Evolutionary conservation across 2,888 invertebrate genomes (phyloP).

Genomic region (Leptinotarsa tumamoca): DNA sequence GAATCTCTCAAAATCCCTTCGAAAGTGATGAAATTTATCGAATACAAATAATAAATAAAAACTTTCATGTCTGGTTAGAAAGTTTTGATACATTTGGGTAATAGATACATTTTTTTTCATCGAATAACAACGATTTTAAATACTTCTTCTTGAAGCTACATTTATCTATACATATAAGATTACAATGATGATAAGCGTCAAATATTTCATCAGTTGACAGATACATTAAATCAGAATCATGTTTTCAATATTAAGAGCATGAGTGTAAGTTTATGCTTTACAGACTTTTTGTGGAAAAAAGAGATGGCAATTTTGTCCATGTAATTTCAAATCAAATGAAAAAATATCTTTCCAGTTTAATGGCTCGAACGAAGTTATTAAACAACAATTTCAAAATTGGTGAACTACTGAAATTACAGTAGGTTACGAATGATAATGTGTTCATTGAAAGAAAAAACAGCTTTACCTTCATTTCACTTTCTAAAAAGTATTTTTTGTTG

Average conservation of each 20-base stretch:
- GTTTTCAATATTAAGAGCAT: constrained; percentile 2
- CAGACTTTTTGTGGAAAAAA: constrained; percentile 24
- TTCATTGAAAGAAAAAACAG: no score
- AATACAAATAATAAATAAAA: constrained; percentile 21
- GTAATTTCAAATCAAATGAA: constrained; percentile 37
- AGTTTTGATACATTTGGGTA: constrained; percentile 47
- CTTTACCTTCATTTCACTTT: no score
- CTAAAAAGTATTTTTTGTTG: no score
- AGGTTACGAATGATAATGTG: no score
- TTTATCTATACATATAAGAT: constrained; percentile 53
- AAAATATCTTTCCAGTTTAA: constrained; percentile 19
- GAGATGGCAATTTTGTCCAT: constrained; percentile 26
- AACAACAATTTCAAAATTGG: no score
- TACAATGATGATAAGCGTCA: constrained; percentile 46
- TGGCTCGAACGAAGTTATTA: no score
- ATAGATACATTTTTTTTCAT: constrained; percentile 46
- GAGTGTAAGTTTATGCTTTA: constrained; percentile 11
- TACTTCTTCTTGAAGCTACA: constrained; percentile 52
- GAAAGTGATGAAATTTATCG: not conserved
- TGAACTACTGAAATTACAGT: no score
- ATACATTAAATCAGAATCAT: constrained; percentile 28
- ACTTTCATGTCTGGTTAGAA: constrained; percentile 23
- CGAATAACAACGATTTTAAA: constrained; percentile 53
- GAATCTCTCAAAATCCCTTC: not conserved
- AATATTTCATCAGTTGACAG: constrained; percentile 29